Evolutionary conservation across 2,888 invertebrate species (phyloP).

Genomic region (Pterobdella sp.): DNA sequence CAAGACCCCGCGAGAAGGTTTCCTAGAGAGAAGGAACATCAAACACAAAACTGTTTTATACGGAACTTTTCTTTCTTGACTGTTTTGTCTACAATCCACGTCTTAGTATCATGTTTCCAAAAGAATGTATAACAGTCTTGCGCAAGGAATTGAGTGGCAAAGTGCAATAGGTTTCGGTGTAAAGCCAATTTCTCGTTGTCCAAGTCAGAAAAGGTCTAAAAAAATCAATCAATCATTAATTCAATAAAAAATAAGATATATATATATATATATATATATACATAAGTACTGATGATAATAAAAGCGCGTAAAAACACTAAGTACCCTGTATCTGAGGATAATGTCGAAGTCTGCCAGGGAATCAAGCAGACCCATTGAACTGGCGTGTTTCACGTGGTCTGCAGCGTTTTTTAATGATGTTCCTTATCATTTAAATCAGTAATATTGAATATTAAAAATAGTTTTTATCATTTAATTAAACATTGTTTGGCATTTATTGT

Average conservation of each 20-base stretch:
- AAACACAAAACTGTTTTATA: conserved; percentile 34
- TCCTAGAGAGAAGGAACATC: conserved; percentile 32
- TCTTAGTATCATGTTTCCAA: conserved; percentile 31
- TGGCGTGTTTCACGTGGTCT: conserved; percentile 35
- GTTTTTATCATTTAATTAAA: too few relatives aligned
- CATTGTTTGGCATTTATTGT: too few relatives aligned
- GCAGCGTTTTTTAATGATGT: neutral
- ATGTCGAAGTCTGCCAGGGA: conserved; percentile 33
- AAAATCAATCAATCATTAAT: neutral
- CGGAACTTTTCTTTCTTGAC: conserved; percentile 33
- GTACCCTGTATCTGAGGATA: conserved; percentile 34
- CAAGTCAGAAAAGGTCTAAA: conserved; percentile 33
- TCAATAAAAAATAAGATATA: neutral
- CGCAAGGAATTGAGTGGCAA: conserved; percentile 32
- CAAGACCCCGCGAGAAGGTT: conserved; percentile 7
- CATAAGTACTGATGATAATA: neutral
- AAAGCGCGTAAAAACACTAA: neutral
- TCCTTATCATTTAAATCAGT: too few relatives aligned
- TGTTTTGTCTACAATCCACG: conserved; percentile 31
- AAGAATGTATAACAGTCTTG: conserved; percentile 33
- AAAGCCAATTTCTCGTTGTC: conserved; percentile 15
- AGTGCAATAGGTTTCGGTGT: conserved; percentile 31
- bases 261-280: too few relatives aligned
- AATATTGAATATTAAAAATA: too few relatives aligned
- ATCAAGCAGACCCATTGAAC: conserved; percentile 27